phyloP scores from a whole-genome alignment of 2,797 vertebrate species.

The Enteromius unitaeniatus region DNA sequence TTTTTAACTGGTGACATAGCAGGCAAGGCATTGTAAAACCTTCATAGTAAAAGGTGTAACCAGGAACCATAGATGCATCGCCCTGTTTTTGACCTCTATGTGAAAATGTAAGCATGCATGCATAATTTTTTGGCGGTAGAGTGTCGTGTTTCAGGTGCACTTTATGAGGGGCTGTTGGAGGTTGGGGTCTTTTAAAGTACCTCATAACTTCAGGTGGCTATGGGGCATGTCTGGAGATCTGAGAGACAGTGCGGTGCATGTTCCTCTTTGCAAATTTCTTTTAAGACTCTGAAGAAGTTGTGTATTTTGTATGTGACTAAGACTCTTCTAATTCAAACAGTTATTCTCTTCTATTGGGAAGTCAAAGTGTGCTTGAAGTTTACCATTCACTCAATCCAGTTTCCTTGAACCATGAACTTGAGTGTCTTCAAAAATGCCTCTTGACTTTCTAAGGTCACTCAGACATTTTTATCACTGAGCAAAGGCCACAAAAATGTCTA shows the following conservation, averaged over 20 bases:
- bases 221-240: not conserved
- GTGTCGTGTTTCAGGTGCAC: not conserved
- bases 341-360: not conserved
- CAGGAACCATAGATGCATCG: constrained; percentile 7
- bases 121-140: not conserved
- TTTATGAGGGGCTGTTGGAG: not conserved
- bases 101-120: constrained; percentile 15
- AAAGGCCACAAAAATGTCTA: not conserved
- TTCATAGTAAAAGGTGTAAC: constrained; percentile 1
- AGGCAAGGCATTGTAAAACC: not conserved
- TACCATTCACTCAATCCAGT: not conserved
- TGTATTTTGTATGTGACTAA: not conserved
- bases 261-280: not conserved
- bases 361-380: not conserved
- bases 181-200: constrained; percentile 5
- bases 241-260: not conserved
- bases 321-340: not conserved
- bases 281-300: not conserved
- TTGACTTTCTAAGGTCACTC: constrained; percentile 13
- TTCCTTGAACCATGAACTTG: constrained; percentile 26
- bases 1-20: not conserved
- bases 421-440: not conserved
- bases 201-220: not conserved
- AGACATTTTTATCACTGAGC: constrained; percentile 4
- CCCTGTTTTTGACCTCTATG: not conserved